Evolutionary conservation across 2,797 vertebrate genomes (phyloP).

Genomic region (Discoglossus pictus): DNA sequence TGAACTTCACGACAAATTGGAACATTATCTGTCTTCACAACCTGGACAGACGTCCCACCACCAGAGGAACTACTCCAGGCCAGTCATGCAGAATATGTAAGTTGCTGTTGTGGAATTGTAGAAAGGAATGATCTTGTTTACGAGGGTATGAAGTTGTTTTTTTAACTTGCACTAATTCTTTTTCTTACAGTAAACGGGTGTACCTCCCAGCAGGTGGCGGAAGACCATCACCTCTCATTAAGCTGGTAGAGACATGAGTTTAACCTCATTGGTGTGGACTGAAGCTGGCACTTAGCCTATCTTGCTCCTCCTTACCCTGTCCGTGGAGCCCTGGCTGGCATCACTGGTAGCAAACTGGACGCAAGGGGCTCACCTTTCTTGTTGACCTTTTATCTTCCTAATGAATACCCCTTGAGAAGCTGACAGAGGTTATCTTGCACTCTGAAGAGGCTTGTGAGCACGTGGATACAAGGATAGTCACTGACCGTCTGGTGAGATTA

Average conservation of each 20-base stretch:
- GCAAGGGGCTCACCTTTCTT: neutral
- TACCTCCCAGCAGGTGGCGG: conserved; percentile 70
- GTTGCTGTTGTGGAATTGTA: neutral
- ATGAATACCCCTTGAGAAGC: neutral
- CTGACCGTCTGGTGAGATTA: too few species aligned
- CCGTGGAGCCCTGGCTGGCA: neutral
- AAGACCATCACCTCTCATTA: conserved; percentile 88
- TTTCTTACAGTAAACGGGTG: conserved; percentile 74
- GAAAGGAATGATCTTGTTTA: neutral
- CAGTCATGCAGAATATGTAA: neutral
- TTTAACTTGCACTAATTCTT: too few species aligned
- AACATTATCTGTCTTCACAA: conserved; percentile 80
- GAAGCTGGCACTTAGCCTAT: neutral
- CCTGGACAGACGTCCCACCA: conserved; percentile 42
- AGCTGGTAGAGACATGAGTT: conserved; percentile 87
- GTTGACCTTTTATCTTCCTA: neutral
- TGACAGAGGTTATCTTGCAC: too few species aligned
- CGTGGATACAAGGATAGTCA: too few species aligned
- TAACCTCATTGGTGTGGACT: accelerated
- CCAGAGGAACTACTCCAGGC: accelerated
- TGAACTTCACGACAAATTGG: conserved; percentile 91
- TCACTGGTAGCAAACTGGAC: neutral
- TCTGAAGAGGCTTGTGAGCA: too few species aligned
- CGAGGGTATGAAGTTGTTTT: neutral
- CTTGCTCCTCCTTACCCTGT: neutral